Evolutionary conservation across 2,113 vertebrate species (phyloP).

Genomic region (Axis porcinus): DNA sequence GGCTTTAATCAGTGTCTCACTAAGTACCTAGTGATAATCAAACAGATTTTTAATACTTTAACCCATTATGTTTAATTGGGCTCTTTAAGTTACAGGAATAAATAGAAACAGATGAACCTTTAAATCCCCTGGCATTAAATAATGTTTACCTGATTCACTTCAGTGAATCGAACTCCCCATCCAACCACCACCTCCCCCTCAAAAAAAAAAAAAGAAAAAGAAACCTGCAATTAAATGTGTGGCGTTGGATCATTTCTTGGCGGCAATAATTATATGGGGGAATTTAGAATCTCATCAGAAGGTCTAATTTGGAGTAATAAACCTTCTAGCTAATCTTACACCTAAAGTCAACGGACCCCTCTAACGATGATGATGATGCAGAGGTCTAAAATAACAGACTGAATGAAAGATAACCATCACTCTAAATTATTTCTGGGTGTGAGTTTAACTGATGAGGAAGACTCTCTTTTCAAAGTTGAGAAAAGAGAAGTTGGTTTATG

Average conservation of each 20-base stretch:
- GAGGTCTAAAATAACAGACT: slow-evolving; percentile 62
- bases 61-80: slow-evolving; percentile 74
- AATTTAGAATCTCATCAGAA: slow-evolving; percentile 73
- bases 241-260: slow-evolving; percentile 63
- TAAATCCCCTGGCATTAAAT: slow-evolving; percentile 48
- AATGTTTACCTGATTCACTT: slow-evolving; percentile 64
- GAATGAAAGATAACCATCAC: slow-evolving; percentile 31
- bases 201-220: neutral
- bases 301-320: slow-evolving; percentile 72
- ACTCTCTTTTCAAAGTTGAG: neutral
- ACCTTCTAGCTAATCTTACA: slow-evolving; percentile 69
- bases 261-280: slow-evolving; percentile 67
- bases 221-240: slow-evolving; percentile 57
- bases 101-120: slow-evolving; percentile 69
- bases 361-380: slow-evolving; percentile 61
- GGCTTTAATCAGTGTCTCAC: slow-evolving; percentile 68
- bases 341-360: slow-evolving; percentile 51
- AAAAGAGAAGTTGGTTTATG: neutral
- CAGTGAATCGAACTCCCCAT: slow-evolving; percentile 40
- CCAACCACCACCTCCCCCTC: neutral
- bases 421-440: slow-evolving; percentile 24
- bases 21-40: slow-evolving; percentile 64
- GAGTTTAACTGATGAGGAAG: neutral
- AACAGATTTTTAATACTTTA: slow-evolving; percentile 71
- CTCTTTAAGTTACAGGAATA: slow-evolving; percentile 71